A percentile compares a stretch with the other conserved stretches of the same genome.
Evolutionary conservation across 2,797 vertebrate genomes (phyloP).

Genomic region (Pipistrellus pygmaeus): DNA sequence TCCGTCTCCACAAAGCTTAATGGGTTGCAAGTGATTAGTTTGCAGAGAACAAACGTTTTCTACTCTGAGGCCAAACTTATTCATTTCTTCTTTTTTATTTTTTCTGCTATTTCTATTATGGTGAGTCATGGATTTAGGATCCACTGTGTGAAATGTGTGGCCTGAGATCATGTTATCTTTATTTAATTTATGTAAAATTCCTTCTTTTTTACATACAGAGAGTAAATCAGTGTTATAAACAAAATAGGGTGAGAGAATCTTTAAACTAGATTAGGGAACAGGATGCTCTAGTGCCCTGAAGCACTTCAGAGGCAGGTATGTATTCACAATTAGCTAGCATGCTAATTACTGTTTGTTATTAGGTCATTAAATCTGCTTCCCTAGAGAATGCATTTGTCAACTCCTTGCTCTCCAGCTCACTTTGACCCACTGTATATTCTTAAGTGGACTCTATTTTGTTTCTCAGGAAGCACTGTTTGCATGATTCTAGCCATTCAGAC

Average conservation of each 20-base stretch:
- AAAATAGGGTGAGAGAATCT: background rate
- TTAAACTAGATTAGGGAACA: conserved; percentile 36
- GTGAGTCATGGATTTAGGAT: background rate
- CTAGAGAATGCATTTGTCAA: background rate
- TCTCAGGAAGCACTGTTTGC: background rate
- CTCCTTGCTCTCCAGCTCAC: background rate
- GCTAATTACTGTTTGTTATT: conserved; percentile 49
- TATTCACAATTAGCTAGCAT: conserved; percentile 7
- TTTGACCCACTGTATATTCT: background rate
- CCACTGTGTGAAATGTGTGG: background rate
- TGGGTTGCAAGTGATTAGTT: background rate
- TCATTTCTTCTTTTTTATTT: background rate
- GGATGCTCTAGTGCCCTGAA: background rate
- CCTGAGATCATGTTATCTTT: background rate
- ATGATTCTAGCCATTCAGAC: background rate
- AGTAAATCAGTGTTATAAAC: background rate
- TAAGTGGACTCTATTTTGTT: conserved; percentile 28
- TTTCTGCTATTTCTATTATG: background rate
- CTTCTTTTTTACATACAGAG: background rate
- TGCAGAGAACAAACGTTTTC: background rate
- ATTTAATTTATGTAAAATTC: background rate
- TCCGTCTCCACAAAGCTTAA: background rate
- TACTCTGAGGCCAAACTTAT: background rate
- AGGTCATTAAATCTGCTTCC: conserved; percentile 24
- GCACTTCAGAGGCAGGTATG: background rate